These are phyloP conservation scores for Epinephelus coioides DNA, from an alignment of 2,797 vertebrate genomes.

Conservation along the genomic window DNA sequence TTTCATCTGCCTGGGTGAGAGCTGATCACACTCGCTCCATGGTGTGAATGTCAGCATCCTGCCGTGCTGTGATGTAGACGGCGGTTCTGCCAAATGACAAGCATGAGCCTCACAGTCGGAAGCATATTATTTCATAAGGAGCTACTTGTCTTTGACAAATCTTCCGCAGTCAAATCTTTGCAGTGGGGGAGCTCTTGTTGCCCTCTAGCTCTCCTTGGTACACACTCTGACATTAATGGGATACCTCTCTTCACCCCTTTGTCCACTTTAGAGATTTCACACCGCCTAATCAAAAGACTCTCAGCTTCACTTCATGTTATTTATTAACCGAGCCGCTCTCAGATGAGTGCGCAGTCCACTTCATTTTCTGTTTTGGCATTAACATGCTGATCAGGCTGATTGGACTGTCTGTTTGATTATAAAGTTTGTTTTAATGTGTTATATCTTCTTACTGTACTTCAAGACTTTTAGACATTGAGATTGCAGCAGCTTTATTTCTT, in stretches of 20 bases:
- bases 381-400: slow-evolving; percentile 51
- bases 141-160: slow-evolving; percentile 77
- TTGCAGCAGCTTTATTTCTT: background rate
- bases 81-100: slow-evolving; percentile 77
- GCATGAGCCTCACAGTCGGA: slow-evolving; percentile 75
- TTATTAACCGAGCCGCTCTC: slow-evolving; percentile 52
- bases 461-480: slow-evolving; percentile 2
- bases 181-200: slow-evolving; percentile 61
- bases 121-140: slow-evolving; percentile 75
- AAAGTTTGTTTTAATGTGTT: slow-evolving; percentile 37
- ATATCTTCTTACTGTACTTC: slow-evolving; percentile 10
- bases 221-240: slow-evolving; percentile 63
- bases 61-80: slow-evolving; percentile 73
- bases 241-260: slow-evolving; percentile 58
- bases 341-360: slow-evolving; percentile 39
- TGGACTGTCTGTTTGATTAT: slow-evolving; percentile 45
- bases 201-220: slow-evolving; percentile 70
- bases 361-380: slow-evolving; percentile 42
- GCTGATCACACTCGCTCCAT: slow-evolving; percentile 79
- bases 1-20: slow-evolving; percentile 82
- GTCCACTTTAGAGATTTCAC: slow-evolving; percentile 64
- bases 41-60: slow-evolving; percentile 85
- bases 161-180: slow-evolving; percentile 63
- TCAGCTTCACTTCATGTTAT: slow-evolving; percentile 32
- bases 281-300: slow-evolving; percentile 57